A percentile compares a stretch with the other conserved stretches of the same genome.
Evolutionary conservation across 2,888 invertebrate genomes (phyloP).

Genomic region (Tenodera sinensis): DNA sequence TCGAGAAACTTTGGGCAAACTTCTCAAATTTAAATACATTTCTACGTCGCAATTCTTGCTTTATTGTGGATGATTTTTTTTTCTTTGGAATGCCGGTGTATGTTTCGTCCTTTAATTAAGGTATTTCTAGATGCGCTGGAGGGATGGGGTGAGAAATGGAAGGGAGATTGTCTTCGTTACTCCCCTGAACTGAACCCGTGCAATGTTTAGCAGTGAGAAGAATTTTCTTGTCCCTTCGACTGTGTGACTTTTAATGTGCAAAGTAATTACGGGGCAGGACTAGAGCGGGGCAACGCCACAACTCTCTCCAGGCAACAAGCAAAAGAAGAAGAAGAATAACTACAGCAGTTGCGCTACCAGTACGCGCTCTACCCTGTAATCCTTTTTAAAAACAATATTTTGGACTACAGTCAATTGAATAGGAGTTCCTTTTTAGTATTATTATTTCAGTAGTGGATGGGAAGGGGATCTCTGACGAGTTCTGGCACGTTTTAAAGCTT

Average conservation of each 20-base stretch:
- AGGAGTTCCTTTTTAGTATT: neutral
- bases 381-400: neutral
- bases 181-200: neutral
- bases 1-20: slow-evolving; percentile 7
- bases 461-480: neutral
- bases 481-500: neutral
- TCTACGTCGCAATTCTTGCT: neutral
- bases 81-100: neutral
- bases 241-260: slow-evolving; percentile 26
- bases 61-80: neutral
- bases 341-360: neutral
- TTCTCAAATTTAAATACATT: slow-evolving; percentile 12
- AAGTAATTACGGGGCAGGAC: slow-evolving; percentile 10
- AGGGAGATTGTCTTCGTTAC: slow-evolving; percentile 19
- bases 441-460: neutral
- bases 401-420: slow-evolving; percentile 10
- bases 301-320: neutral
- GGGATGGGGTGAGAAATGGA: neutral
- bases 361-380: neutral
- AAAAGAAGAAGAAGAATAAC: neutral
- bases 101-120: slow-evolving; percentile 20
- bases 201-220: neutral
- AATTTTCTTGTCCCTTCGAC: slow-evolving; percentile 18
- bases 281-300: neutral
- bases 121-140: neutral